Base-by-base conservation (phyloP, 2,888 invertebrate species). In the Lymantria monacha region DNA sequence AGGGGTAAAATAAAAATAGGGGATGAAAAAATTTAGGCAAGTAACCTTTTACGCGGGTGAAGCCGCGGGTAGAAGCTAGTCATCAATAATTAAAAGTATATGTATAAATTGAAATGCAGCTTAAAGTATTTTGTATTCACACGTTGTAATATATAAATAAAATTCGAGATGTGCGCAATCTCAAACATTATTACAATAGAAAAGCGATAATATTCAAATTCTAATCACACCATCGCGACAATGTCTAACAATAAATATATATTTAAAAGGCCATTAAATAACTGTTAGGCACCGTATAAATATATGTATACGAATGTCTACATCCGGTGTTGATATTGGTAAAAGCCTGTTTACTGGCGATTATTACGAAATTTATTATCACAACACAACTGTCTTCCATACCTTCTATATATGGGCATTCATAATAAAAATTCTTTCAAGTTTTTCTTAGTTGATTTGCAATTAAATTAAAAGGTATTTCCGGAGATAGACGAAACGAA, bases 401-500 rank as follows among this genome's bases (percentile, higher is more conserved):
- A 55, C 5, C 60, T 31, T 47, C 56, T n/a, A 60, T 61, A 57
- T 55, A 48, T 43, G n/a, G 70, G 70, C 66, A 65, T 22, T 47
- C 66, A 69, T 72, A 61, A 48, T 1, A 13, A 33, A 10, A 51
- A 31, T 46, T 55, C 10, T 11, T 36, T 44, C 12, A 42, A 47
- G 14, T 30, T 46, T 50, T 59, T 61, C 66, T 55, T 56, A 15
- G 43, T 57, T 52, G 45, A 70, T 64, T 68, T 60, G 48, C 58
- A 68, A 69, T 75, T 69, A 68, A 61, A 70, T 73, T 69, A 66
- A 64, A 72, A 67, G 76, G 72, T 73, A 74, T 81, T 79, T 83
- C 77, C 83, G 76, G 69, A 31, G 48, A 55, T 61, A 68, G 55
- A 71, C 67, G 64, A 67, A 63, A 71, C 55, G 57, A 65, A 67